These are phyloP conservation scores for Drosophila mettleri DNA, from an alignment of 2,888 invertebrate genomes.

Conservation along the genomic window DNA sequence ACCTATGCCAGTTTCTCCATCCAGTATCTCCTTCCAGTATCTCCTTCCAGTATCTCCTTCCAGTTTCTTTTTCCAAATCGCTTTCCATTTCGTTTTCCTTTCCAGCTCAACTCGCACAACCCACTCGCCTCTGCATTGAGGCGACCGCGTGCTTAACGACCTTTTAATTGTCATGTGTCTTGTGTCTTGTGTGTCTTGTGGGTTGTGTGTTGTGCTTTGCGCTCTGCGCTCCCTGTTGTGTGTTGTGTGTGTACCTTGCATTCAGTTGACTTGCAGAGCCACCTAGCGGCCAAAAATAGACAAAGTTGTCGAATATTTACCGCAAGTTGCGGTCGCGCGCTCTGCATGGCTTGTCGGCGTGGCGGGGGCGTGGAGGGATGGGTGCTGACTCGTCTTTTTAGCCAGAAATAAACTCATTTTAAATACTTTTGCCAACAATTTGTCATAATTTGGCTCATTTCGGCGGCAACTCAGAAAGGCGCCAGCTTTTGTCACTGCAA, in stretches of 20 bases:
- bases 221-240: conserved; percentile 22
- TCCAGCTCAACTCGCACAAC: not conserved
- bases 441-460: conserved; percentile 81
- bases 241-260: conserved; percentile 29
- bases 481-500: conserved; percentile 55
- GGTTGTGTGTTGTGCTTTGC: conserved; percentile 5
- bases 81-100: not conserved
- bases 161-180: conserved; percentile 71
- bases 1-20: too few relatives aligned
- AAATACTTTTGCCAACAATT: conserved; percentile 79
- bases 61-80: not conserved
- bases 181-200: conserved; percentile 18
- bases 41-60: not conserved
- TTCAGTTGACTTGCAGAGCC: conserved; percentile 44
- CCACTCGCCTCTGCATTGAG: conserved; percentile 47
- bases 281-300: conserved; percentile 36
- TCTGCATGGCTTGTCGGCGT: too few relatives aligned
- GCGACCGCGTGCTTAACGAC: conserved; percentile 69
- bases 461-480: conserved; percentile 43
- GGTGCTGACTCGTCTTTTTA: conserved; percentile 25
- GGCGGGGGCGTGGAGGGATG: conserved; percentile 1
- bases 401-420: conserved; percentile 77
- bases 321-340: conserved; percentile 19
- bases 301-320: conserved; percentile 57
- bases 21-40: too few relatives aligned